Evolutionary conservation across 2,888 invertebrate species (phyloP), one percentile per base, ranked within the genome.

Genomic region (Cryptocephalus moraei): DNA sequence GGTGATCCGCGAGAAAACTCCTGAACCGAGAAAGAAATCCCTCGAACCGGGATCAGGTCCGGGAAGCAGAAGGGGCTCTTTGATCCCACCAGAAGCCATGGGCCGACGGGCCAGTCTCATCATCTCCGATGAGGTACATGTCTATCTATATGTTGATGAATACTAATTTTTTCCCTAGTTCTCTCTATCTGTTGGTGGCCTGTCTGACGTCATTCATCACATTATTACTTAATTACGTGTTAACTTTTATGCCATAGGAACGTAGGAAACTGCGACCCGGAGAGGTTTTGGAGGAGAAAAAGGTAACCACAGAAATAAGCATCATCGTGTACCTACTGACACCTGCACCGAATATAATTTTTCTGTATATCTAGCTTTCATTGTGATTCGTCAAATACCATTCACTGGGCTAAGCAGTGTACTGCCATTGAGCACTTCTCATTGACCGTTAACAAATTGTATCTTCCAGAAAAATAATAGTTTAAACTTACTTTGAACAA

Each of bases 201-300:
- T 22, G 22, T 22, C 22, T 22, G 22, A 22, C 22, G 22, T 22
- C 22, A 22, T 22, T 22, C 22, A 22, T 22, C 22, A 22, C 22
- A 22, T 22, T 22, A 2, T 22, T 22, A 22, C 22, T 22, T 22
- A 22, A 22, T 22, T 22, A 22, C 22, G 22, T 22, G 22, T 49
- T 50, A 49, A 56, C 49, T 50, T 49, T 57, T 58, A 49, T 61
- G 60, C 62, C 63, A 71, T 80, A 82, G 88, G 86, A 86, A 77
- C 81, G 85, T 84, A 87, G 83, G 75, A 88, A 90, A 83, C 87
- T 91, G 75, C 89, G 91, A 67, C 91, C 91, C 65, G 91, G 91
- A 73, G 91, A 91, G 82, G 86, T 92, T 73, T 74, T 89, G 78
- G 89, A 89, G 77, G 91, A 91, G 73, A 88, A 85, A 81, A 88